phyloP scores from a whole-genome alignment of 2,113 vertebrate species.

The Bufo gargarizans region DNA sequence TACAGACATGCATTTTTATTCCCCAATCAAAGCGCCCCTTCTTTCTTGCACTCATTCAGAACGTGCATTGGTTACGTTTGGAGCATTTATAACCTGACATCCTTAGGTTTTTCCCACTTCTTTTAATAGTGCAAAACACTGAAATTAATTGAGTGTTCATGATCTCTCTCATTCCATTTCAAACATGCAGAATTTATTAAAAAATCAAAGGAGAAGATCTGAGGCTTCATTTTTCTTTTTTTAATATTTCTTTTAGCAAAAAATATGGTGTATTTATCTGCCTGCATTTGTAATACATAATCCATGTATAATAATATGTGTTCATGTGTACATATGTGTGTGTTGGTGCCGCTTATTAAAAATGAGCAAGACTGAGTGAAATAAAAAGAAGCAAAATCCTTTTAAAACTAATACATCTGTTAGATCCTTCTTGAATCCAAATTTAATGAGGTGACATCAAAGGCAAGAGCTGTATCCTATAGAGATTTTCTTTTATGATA shows the following conservation, averaged over 20 bases:
- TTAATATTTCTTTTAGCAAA: slow-evolving; percentile 75
- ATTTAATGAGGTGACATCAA: slow-evolving; percentile 83
- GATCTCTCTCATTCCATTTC: slow-evolving; percentile 81
- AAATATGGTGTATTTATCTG: slow-evolving; percentile 63
- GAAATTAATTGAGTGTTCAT: slow-evolving; percentile 84
- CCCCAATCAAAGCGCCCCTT: slow-evolving; percentile 47
- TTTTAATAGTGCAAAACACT: slow-evolving; percentile 75
- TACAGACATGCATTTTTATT: slow-evolving; percentile 77
- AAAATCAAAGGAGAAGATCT: slow-evolving; percentile 82
- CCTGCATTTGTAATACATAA: background rate
- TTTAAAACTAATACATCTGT: slow-evolving; percentile 83
- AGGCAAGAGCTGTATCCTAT: slow-evolving; percentile 65
- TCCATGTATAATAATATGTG: background rate
- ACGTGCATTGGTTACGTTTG: slow-evolving; percentile 79
- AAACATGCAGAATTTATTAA: slow-evolving; percentile 75
- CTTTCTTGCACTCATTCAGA: slow-evolving; percentile 75
- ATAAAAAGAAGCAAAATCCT: slow-evolving; percentile 74
- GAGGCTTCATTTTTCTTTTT: slow-evolving; percentile 75
- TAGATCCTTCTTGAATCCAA: slow-evolving; percentile 79
- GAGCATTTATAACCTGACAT: slow-evolving; percentile 72
- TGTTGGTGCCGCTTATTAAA: slow-evolving; percentile 48
- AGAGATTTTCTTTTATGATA: slow-evolving; percentile 68
- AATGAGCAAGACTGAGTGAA: slow-evolving; percentile 51
- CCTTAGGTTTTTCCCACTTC: slow-evolving; percentile 61
- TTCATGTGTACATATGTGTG: background rate